Base-by-base conservation (phyloP, 2,113 vertebrate genomes). In the Salminus brasiliensis region DNA sequence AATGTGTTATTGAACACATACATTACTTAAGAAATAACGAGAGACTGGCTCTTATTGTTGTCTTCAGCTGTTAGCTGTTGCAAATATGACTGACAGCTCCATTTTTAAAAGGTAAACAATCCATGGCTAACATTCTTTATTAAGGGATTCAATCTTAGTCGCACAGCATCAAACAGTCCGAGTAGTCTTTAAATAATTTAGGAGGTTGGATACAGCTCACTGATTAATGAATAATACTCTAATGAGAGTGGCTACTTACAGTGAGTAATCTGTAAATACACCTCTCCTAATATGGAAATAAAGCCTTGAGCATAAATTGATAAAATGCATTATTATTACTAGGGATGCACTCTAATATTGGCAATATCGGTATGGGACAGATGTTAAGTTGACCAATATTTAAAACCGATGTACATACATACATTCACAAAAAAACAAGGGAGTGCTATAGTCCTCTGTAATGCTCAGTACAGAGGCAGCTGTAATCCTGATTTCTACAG, bases 111-210 rank as follows among this genome's bases (percentile, higher is more conserved):
- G 80, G 80, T 84, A 87, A 87, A 83, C 82, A 84, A 81, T 80
- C 74, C 72, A 81, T 71, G 15, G 49, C 43, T 11, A 71, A 77
- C 60, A 78, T 66, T 41, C 49, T 16, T 78, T 71, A 84, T 80
- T 76, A 69, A 80, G 29, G 52, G 30, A 53, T 55, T 83, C 80
- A 79, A 82, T 84, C 84, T 79, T 81, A 73, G 78, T 85, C 85
- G 81, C 23, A 49, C 76, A 30, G 66, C 55, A 70, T 84, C 76
- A 57, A 81, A 81, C 69, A 74, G 76, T 59, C 70, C 68, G 45
- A 59, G 39, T 57, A 75, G 34, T 78, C 63, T 72, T 84, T 88
- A 84, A 87, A 87, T 87, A 88, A 84, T 88, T 88, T 84, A 88
- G 79, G 73, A 85, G 78, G 78, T 32, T 83, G 49, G 77, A 82